Evolutionary conservation across 1,140 invertebrate genomes (phyloP).

Genomic region (Bombus soroeensis): DNA sequence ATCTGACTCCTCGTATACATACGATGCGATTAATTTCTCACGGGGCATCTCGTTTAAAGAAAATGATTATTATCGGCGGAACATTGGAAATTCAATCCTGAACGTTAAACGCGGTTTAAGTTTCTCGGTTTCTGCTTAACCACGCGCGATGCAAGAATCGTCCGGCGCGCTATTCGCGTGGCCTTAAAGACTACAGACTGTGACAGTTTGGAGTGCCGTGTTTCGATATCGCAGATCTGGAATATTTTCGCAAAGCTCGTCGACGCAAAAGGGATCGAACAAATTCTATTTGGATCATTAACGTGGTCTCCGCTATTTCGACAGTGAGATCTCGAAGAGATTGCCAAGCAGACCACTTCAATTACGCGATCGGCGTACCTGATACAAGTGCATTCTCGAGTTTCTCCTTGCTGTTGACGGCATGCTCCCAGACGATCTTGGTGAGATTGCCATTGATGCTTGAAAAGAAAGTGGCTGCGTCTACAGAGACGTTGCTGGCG

Average conservation of each 20-base stretch:
- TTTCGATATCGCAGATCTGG: neutral
- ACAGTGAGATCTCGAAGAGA: neutral
- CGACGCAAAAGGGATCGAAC: neutral
- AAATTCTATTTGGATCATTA: neutral
- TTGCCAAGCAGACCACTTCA: neutral
- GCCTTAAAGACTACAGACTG: neutral
- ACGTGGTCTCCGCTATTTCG: neutral
- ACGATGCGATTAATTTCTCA: neutral
- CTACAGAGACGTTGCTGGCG: conserved; percentile 26
- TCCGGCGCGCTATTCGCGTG: too few relatives aligned
- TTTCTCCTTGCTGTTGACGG: conserved; percentile 87
- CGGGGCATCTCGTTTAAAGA: neutral
- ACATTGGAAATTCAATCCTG: neutral
- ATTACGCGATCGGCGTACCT: conserved; percentile 73
- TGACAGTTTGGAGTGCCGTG: neutral
- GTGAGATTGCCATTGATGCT: conserved; percentile 85
- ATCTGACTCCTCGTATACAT: neutral
- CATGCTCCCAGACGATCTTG: conserved; percentile 92
- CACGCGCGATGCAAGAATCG: neutral
- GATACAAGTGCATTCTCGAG: conserved; percentile 85
- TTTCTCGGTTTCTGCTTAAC: conserved; percentile 2
- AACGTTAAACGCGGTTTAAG: conserved; percentile 30
- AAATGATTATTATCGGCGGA: neutral
- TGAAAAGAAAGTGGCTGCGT: conserved; percentile 77
- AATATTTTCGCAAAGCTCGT: neutral